Evolutionary conservation across 35 echinoderm and acorn worm species (phyloP).

Genomic region (Apostichopus californicus): DNA sequence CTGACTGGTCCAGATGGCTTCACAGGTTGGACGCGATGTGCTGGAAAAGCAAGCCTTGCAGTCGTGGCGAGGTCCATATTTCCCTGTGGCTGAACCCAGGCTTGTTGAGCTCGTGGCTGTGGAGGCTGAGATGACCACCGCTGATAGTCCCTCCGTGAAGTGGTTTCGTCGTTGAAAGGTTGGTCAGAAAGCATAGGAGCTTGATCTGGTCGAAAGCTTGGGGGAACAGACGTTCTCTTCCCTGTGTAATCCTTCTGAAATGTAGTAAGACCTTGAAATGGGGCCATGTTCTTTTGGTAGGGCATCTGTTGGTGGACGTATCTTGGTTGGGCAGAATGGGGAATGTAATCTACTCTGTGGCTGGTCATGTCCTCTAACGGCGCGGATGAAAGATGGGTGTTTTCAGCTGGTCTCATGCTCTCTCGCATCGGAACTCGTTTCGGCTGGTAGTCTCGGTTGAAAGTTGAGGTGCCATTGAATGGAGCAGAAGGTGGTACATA

Average conservation of each 20-base stretch:
- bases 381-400: conserved; percentile 62
- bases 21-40: conserved; percentile 74
- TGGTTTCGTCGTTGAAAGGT: conserved; percentile 95
- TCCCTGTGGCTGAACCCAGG: conserved; percentile 74
- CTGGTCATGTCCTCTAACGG: conserved; percentile 94
- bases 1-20: conserved; percentile 63
- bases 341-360: conserved; percentile 81
- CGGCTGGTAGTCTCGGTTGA: conserved; percentile 82
- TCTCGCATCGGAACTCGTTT: conserved; percentile 68
- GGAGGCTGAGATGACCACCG: conserved; percentile 71
- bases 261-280: conserved; percentile 86
- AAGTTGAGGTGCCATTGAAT: conserved; percentile 93
- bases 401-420: conserved; percentile 79
- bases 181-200: conserved; percentile 75
- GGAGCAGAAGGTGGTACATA: conserved; percentile 87
- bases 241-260: conserved; percentile 81
- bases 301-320: conserved; percentile 60
- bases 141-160: conserved; percentile 79
- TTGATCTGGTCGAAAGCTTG: conserved; percentile 82
- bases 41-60: conserved; percentile 72
- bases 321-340: conserved; percentile 74
- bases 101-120: conserved; percentile 65
- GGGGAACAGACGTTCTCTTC: conserved; percentile 49
- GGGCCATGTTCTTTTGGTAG: conserved; percentile 77
- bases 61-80: conserved; percentile 90